Percentiles rank a stretch among this genome's conserved stretches.
Evolutionary conservation across 1,140 invertebrate genomes (phyloP).

Genomic region (Drosophila melanica): DNA sequence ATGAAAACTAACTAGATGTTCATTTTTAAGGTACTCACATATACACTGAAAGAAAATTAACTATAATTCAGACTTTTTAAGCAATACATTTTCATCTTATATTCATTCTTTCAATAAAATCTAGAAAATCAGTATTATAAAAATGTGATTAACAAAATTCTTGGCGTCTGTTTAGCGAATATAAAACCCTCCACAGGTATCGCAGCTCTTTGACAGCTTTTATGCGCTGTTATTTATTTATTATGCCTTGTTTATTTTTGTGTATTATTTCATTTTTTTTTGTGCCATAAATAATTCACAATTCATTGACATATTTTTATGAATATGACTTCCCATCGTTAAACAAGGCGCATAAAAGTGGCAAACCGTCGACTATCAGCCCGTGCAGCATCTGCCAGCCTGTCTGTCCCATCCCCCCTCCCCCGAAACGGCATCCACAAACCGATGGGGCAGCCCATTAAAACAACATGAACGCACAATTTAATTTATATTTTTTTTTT

Average conservation of each 20-base stretch:
- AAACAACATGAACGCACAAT: constrained; percentile 83
- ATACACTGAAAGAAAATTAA: background rate
- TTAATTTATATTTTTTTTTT: constrained; percentile 81
- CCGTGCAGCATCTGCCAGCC: constrained; percentile 37
- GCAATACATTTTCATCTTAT: too few species aligned
- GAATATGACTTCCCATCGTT: constrained; percentile 82
- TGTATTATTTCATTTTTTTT: constrained; percentile 36
- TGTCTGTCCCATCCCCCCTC: constrained; percentile 5
- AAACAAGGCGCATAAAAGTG: constrained; percentile 76
- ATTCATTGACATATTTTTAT: constrained; percentile 83
- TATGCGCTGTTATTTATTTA: constrained; percentile 65
- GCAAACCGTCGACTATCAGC: constrained; percentile 51
- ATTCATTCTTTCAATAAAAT: too few species aligned
- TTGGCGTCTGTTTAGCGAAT: too few species aligned
- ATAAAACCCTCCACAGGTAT: constrained; percentile 15
- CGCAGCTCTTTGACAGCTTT: constrained; percentile 17
- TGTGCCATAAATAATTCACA: constrained; percentile 77
- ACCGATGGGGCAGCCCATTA: constrained; percentile 59
- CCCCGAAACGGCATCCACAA: background rate
- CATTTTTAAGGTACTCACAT: background rate
- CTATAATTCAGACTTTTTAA: too few species aligned
- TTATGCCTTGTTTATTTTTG: constrained; percentile 16
- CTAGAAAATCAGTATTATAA: too few species aligned
- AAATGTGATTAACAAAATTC: too few species aligned
- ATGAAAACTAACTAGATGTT: background rate